Conservation (phyloP, 2,113 vertebrate species). For the Poeciliopsis retropinna region DNA sequence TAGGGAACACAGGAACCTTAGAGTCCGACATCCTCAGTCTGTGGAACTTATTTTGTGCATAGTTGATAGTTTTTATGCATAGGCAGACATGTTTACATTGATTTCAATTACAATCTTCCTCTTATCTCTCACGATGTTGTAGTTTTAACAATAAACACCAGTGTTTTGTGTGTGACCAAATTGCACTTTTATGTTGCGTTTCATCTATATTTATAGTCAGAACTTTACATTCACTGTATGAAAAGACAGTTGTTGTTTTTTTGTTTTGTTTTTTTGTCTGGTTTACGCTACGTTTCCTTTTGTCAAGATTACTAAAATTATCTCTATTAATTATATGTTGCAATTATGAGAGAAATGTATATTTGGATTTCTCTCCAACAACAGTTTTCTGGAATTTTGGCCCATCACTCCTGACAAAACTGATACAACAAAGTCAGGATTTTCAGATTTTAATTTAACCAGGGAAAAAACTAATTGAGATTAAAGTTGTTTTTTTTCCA, state of each 20-base stretch:
- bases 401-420: background rate
- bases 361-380: background rate
- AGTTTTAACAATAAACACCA: slow-evolving; percentile 36
- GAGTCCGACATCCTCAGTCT: slow-evolving; percentile 15
- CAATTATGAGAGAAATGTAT: background rate
- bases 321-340: background rate
- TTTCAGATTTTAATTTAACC: background rate
- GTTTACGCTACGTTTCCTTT: background rate
- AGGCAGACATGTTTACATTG: slow-evolving; percentile 4
- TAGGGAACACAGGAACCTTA: background rate
- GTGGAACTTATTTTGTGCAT: slow-evolving; percentile 14
- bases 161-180: slow-evolving; percentile 48
- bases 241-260: background rate
- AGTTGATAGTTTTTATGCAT: slow-evolving; percentile 8
- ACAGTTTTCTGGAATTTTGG: background rate
- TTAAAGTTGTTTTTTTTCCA: background rate
- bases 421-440: background rate
- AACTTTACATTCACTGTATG: background rate
- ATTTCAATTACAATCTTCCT: background rate
- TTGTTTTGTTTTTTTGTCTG: no score
- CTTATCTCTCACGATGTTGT: slow-evolving; percentile 16
- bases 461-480: background rate
- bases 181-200: slow-evolving; percentile 80
- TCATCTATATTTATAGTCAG: background rate
- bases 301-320: background rate